Percentiles rank a stretch among this genome's conserved stretches.
These are phyloP conservation scores for Odontomyia ornata DNA, from an alignment of 2,888 invertebrate species.

Conservation along the genomic window DNA sequence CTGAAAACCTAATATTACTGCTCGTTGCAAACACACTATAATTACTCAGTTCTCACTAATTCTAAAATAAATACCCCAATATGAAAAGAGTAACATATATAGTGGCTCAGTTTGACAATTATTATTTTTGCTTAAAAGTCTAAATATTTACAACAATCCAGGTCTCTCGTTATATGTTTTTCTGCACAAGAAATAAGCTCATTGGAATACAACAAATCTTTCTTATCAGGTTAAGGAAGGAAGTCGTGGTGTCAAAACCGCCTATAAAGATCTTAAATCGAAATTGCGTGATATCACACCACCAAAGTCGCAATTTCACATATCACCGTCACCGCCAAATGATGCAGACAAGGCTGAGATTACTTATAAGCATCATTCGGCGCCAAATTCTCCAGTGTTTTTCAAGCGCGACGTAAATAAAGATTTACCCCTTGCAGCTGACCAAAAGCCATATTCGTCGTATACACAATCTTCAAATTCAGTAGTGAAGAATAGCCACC, in stretches of 20 bases:
- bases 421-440: constrained; percentile 44
- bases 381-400: constrained; percentile 73
- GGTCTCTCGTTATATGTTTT: no score
- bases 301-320: constrained; percentile 52
- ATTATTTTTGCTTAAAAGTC: no score
- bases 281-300: constrained; percentile 67
- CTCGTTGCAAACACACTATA: no score
- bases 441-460: constrained; percentile 46
- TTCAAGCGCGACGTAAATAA: constrained; percentile 63
- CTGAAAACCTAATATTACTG: no score
- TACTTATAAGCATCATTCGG: constrained; percentile 66
- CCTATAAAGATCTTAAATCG: constrained; percentile 78
- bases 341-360: constrained; percentile 48
- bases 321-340: constrained; percentile 32
- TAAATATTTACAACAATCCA: no score
- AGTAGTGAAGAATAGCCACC: constrained; percentile 59
- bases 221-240: constrained; percentile 73
- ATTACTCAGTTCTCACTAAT: no score
- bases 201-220: neutral
- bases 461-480: constrained; percentile 59
- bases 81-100: no score
- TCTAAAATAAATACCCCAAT: no score
- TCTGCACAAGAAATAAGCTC: no score
- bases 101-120: no score
- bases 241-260: constrained; percentile 79